Base-by-base conservation (phyloP, 2,113 vertebrate genomes). In the Phainopepla nitens region DNA sequence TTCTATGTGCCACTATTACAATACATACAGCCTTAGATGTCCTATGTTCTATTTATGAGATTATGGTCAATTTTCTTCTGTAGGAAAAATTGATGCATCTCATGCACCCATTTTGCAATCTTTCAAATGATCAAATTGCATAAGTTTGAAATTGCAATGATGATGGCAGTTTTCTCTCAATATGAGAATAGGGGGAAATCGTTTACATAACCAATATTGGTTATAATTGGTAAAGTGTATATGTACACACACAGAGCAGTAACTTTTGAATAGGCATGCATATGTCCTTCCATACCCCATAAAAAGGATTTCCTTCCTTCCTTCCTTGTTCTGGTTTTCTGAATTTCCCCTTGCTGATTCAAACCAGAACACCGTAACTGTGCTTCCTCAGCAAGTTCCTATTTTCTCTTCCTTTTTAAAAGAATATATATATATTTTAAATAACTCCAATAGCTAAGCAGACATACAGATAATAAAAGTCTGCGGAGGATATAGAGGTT, bases 401-500 rank as follows among this genome's bases (percentile, higher is more conserved):
- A 75, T 28, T 90, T 90, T 28, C 47, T n/a, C 33, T 35, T 91
- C 51, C 51, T 68, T 88, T 88, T 58, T 19, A 24, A 54, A 90
- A 49, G 3, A n/a, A 47, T 17, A 3, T 25, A 9, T 20, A 31
- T 42, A 14, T 8, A 15, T 31, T 11, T 33, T 25, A 2, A 70
- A 33, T 75, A 82, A 23, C 11, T 28, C 50, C 3, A 70, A 36
- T 53, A 69, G 23, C 35, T 58, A 73, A 75, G 58, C 33, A 88
- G 75, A 77, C 33, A 44, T 22, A 51, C 5, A 47, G 18, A 65
- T 62, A 57, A 57, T 10, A 50, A 71, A 71, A 75, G 47, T 36
- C 82, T 73, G 60, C 86, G 89, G 77, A 94, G 56, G 53, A 94
- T 94, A 79, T 77, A 71, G 79, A 90, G 54, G 84, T 41, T 87